Conservation (phyloP, 2,113 vertebrate species). For the Platycercus adscitus region DNA sequence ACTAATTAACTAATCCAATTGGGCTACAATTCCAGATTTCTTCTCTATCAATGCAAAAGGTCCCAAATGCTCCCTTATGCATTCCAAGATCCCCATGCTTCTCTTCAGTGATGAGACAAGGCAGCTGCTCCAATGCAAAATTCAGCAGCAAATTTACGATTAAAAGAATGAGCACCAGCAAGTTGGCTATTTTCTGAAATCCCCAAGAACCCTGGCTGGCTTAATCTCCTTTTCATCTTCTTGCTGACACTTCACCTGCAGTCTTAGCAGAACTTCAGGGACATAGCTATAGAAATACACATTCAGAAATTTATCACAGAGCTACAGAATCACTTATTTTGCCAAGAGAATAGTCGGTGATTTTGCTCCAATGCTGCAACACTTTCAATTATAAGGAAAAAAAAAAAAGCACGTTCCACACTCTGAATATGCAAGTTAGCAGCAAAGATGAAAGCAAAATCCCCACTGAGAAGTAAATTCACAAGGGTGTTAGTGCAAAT, state of each 20-base stretch:
- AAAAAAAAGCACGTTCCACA: accelerated
- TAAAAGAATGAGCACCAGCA: not conserved
- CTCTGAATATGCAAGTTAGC: not conserved
- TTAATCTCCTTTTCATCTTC: not conserved
- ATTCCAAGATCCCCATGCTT: not conserved
- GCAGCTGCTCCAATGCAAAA: not conserved
- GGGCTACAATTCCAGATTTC: not conserved
- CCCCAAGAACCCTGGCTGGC: not conserved
- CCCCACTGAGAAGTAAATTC: not conserved
- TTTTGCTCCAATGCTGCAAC: not conserved
- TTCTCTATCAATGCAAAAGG: not conserved
- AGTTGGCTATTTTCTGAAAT: not conserved
- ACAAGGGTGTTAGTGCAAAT: not conserved
- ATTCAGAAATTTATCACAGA: not conserved
- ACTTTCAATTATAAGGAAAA: not conserved
- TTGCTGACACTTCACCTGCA: not conserved
- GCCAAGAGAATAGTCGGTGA: not conserved
- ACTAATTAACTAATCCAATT: not conserved
- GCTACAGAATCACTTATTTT: not conserved
- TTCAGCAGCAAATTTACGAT: not conserved
- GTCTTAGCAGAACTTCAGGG: not conserved
- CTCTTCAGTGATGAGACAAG: not conserved
- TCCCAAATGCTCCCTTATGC: not conserved
- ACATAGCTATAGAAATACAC: not conserved
- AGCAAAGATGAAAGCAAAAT: not conserved